A percentile compares a stretch with the other conserved stretches of the same genome.
phyloP scores from a whole-genome alignment of 2,888 invertebrate species.

The Lepidonotus clava region DNA sequence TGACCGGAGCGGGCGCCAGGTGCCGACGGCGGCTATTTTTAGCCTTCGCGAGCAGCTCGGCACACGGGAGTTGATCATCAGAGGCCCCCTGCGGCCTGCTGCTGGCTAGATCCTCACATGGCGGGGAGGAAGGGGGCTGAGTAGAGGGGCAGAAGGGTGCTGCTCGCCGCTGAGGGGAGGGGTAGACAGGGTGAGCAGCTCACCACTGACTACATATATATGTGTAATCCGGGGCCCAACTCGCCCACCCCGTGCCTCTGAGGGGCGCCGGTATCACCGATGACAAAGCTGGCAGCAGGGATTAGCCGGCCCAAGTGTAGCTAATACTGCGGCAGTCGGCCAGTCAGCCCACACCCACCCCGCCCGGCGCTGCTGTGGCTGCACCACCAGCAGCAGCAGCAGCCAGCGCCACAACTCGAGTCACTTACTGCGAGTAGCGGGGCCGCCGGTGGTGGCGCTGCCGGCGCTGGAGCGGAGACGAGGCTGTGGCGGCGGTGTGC shows the following conservation, averaged over 20 bases:
- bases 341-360: background rate
- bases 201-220: background rate
- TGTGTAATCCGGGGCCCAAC: background rate
- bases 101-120: background rate
- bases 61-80: constrained; percentile 34
- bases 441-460: background rate
- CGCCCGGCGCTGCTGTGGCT: background rate
- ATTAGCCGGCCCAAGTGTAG: background rate
- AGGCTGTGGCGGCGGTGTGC: background rate
- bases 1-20: constrained; percentile 48
- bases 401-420: too few species aligned
- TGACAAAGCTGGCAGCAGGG: too few species aligned
- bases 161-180: background rate
- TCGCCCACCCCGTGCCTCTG: background rate
- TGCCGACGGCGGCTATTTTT: constrained; percentile 33
- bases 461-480: background rate
- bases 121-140: background rate
- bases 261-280: too few species aligned
- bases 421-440: background rate
- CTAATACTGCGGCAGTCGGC: background rate
- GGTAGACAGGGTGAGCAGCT: background rate
- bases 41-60: constrained; percentile 27
- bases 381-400: background rate
- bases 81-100: background rate
- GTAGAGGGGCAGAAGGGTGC: background rate